phyloP scores from a whole-genome alignment of 1,140 invertebrate genomes.

The Meteorus sp. region DNA sequence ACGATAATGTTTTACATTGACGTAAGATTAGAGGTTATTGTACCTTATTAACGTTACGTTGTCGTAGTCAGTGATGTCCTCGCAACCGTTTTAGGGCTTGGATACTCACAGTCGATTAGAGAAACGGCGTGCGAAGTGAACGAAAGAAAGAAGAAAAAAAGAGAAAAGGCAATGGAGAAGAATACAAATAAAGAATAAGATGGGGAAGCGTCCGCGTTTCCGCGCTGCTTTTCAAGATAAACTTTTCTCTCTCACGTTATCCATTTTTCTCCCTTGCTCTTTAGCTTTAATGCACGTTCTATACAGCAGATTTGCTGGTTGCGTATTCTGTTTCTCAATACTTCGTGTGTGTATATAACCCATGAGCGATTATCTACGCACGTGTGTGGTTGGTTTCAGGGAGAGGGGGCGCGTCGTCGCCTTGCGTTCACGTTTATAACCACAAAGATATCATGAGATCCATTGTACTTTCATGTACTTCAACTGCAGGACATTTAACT shows the following conservation, averaged over 20 bases:
- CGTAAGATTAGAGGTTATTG: background rate
- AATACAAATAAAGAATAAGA: no score
- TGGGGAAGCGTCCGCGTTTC: conserved; percentile 38
- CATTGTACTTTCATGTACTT: no score
- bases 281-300: background rate
- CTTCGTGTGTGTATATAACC: conserved; percentile 11
- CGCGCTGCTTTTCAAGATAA: background rate
- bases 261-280: background rate
- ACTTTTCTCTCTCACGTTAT: background rate
- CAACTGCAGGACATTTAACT: background rate
- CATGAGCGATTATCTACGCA: conserved; percentile 21
- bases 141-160: background rate
- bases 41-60: conserved; percentile 19
- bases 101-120: conserved; percentile 26
- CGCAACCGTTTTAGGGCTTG: conserved; percentile 32
- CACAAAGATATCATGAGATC: no score
- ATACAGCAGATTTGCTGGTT: background rate
- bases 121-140: background rate
- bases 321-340: conserved; percentile 13
- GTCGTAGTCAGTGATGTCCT: conserved; percentile 25
- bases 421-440: no score
- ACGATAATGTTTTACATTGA: background rate
- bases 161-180: conserved; percentile 3
- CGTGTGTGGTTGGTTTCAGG: conserved; percentile 1
- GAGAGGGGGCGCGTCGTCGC: no score